Percentiles rank a stretch among this genome's conserved stretches.
Evolutionary conservation across 2,888 invertebrate genomes (phyloP).

Genomic region (Dolichopus griseipennis): DNA sequence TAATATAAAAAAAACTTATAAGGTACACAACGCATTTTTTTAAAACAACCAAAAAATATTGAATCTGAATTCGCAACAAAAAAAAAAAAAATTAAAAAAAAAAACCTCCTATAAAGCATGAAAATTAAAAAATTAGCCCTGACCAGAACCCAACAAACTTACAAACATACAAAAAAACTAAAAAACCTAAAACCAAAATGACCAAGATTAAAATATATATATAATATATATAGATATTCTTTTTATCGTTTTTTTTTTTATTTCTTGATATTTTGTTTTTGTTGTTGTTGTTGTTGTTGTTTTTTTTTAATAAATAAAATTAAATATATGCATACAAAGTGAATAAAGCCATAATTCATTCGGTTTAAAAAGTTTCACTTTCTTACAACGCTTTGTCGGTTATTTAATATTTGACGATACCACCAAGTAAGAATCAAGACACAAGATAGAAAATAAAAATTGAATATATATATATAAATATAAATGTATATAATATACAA

Average conservation of each 20-base stretch:
- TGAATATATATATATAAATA: no score
- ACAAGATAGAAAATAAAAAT: no score
- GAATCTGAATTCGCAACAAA: no score
- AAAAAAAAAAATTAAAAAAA: no score
- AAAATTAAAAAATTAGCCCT: not conserved
- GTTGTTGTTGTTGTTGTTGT: no score
- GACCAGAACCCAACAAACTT: not conserved
- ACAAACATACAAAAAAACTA: not conserved
- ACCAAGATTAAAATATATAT: not conserved
- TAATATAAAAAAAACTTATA: no score
- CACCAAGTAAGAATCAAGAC: not conserved
- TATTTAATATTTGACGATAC: slow-evolving; percentile 7
- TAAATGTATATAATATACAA: no score
- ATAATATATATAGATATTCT: slow-evolving; percentile 14
- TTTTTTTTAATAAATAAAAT: slow-evolving; percentile 28
- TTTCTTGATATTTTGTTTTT: slow-evolving; percentile 13
- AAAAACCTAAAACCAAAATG: no score
- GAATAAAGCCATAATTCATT: slow-evolving; percentile 8
- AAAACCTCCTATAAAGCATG: slow-evolving; percentile 9
- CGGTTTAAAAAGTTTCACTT: slow-evolving; percentile 7
- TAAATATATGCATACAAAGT: slow-evolving; percentile 25
- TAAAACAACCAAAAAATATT: no score
- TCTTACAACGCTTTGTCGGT: slow-evolving; percentile 9
- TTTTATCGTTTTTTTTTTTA: slow-evolving; percentile 20
- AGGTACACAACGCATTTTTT: no score